phyloP scores from a whole-genome alignment of 2,113 vertebrate genomes.

The Egretta garzetta region DNA sequence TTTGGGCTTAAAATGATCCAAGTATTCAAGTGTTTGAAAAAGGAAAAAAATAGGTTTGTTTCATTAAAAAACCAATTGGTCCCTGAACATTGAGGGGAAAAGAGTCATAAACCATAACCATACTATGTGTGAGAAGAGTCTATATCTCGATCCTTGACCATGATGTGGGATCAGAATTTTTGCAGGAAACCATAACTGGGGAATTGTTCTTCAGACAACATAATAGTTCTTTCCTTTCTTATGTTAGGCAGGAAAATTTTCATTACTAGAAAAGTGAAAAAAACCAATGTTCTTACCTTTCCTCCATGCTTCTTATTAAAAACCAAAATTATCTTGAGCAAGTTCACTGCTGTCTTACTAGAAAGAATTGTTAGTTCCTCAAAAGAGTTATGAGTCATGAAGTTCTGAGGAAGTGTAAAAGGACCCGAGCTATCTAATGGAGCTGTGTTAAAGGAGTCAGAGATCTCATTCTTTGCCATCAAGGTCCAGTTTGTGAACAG shows the following conservation, averaged over 20 bases:
- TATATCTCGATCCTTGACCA: neutral
- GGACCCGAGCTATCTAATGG: neutral
- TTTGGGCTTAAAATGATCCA: neutral
- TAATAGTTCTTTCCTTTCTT: neutral
- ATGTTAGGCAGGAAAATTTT: neutral
- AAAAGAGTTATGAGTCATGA: neutral
- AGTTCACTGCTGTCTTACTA: neutral
- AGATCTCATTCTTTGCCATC: neutral
- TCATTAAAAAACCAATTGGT: neutral
- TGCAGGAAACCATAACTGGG: neutral
- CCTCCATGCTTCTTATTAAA: neutral
- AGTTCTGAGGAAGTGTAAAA: neutral
- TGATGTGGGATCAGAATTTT: neutral
- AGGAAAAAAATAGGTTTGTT: neutral
- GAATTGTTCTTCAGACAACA: neutral
- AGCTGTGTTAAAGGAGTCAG: neutral
- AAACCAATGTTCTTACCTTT: neutral
- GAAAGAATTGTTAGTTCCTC: neutral
- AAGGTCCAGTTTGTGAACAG: neutral
- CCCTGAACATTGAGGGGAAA: accelerated
- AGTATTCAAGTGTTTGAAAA: neutral
- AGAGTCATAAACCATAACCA: neutral
- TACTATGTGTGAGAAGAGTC: accelerated
- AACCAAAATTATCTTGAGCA: neutral
- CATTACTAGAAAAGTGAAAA: neutral